These are phyloP conservation scores for Enteromius viviparus DNA, from an alignment of 2,797 vertebrate species.

Conservation along the genomic window DNA sequence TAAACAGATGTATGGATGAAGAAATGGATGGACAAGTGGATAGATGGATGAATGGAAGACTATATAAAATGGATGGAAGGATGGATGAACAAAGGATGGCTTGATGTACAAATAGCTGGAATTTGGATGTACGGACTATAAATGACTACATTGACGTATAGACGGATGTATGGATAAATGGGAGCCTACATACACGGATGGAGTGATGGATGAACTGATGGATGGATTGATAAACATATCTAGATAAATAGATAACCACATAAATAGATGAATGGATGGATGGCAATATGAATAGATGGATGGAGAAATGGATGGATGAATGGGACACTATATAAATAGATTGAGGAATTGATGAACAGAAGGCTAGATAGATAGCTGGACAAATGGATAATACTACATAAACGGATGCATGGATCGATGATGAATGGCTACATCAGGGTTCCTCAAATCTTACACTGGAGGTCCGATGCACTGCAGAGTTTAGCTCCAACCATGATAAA, in stretches of 20 bases:
- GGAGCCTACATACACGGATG: background rate
- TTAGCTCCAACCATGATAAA: too few relatives aligned
- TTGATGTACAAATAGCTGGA: background rate
- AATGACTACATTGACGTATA: background rate
- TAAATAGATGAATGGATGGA: too few relatives aligned
- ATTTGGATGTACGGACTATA: background rate
- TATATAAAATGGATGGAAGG: background rate
- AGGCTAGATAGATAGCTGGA: background rate
- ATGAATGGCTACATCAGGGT: background rate
- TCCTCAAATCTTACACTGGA: too few relatives aligned
- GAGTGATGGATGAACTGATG: background rate
- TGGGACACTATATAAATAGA: background rate
- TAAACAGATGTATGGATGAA: background rate
- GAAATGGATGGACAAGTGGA: background rate
- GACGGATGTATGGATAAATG: background rate
- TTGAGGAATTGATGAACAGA: background rate
- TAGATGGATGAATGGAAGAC: background rate
- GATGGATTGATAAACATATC: background rate
- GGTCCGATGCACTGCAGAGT: too few relatives aligned
- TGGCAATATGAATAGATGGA: too few relatives aligned
- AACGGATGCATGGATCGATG: background rate
- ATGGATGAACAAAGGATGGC: background rate
- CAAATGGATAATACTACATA: too few relatives aligned
- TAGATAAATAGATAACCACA: too few relatives aligned
- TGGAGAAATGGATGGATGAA: background rate